Percentiles rank a stretch among this genome's conserved stretches.
These are phyloP conservation scores for Coracias cyanogaster DNA, from an alignment of 2,797 vertebrate species.

Conservation along the genomic window DNA sequence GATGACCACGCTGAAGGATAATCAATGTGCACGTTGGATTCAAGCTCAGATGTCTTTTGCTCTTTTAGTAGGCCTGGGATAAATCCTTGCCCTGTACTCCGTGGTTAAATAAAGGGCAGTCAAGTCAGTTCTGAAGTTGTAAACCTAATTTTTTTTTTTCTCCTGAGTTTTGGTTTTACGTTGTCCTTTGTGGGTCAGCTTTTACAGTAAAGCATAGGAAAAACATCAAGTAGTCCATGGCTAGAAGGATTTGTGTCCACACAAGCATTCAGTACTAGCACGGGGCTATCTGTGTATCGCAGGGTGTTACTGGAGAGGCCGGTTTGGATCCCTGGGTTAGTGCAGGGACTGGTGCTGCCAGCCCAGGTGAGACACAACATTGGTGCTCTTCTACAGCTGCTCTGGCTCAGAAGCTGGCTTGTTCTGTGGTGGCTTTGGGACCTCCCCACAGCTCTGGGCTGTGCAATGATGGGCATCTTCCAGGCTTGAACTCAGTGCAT, in stretches of 20 bases:
- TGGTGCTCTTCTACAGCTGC: neutral
- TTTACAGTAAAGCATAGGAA: neutral
- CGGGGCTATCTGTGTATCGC: neutral
- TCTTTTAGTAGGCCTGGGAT: neutral
- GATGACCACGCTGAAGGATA: neutral
- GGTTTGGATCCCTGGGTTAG: rapidly evolving
- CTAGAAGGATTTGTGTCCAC: neutral
- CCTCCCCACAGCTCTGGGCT: neutral
- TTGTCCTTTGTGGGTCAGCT: neutral
- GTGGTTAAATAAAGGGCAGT: neutral
- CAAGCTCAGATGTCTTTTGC: neutral
- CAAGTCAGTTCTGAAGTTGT: neutral
- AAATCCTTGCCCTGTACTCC: neutral
- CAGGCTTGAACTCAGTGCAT: neutral
- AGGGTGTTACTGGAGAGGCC: neutral
- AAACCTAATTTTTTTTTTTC: neutral
- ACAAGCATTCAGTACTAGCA: neutral
- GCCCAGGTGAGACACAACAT: rapidly evolving
- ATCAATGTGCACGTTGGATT: neutral
- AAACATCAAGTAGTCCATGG: rapidly evolving
- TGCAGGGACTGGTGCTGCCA: neutral
- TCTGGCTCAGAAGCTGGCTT: neutral
- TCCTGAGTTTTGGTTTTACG: neutral
- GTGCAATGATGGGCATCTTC: neutral
- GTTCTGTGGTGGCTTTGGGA: neutral